phyloP scores from a whole-genome alignment of 2,888 invertebrate genomes.

The Ceramica pisi region DNA sequence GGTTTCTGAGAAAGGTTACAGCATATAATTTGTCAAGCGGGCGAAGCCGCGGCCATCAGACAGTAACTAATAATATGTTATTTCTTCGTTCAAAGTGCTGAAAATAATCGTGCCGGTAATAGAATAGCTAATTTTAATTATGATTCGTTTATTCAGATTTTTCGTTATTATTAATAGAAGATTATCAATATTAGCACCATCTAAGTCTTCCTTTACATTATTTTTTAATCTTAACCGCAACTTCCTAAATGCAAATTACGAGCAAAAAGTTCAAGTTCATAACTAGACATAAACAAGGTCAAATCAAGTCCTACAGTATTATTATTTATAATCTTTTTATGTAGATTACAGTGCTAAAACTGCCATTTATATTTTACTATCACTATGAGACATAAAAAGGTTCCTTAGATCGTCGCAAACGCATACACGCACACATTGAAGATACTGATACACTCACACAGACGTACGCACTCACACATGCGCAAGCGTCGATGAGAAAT shows the following conservation, averaged over 20 bases:
- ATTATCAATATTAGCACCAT: slow-evolving; percentile 34
- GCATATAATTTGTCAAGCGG: too few relatives aligned
- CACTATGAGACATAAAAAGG: slow-evolving; percentile 56
- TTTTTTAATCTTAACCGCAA: slow-evolving; percentile 19
- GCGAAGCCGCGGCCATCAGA: too few relatives aligned
- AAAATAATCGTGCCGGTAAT: not conserved
- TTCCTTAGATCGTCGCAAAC: slow-evolving; percentile 57
- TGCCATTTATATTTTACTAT: slow-evolving; percentile 47
- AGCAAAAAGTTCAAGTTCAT: slow-evolving; percentile 62
- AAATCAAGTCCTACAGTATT: slow-evolving; percentile 33
- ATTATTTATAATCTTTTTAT: slow-evolving; percentile 42
- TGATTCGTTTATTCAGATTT: not conserved
- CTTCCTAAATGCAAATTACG: slow-evolving; percentile 44
- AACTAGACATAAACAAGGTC: slow-evolving; percentile 40
- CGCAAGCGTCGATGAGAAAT: slow-evolving; percentile 76
- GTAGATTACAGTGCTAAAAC: slow-evolving; percentile 47
- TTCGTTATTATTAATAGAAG: slow-evolving; percentile 9
- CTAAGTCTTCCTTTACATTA: slow-evolving; percentile 39
- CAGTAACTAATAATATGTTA: too few relatives aligned
- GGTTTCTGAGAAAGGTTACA: too few relatives aligned
- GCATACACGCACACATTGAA: slow-evolving; percentile 47
- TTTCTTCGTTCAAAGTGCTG: too few relatives aligned
- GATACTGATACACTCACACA: slow-evolving; percentile 31
- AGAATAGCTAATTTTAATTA: not conserved
- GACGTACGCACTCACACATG: slow-evolving; percentile 68